phyloP scores from a whole-genome alignment of 2,113 vertebrate genomes.

The Atractosteus spatula region DNA sequence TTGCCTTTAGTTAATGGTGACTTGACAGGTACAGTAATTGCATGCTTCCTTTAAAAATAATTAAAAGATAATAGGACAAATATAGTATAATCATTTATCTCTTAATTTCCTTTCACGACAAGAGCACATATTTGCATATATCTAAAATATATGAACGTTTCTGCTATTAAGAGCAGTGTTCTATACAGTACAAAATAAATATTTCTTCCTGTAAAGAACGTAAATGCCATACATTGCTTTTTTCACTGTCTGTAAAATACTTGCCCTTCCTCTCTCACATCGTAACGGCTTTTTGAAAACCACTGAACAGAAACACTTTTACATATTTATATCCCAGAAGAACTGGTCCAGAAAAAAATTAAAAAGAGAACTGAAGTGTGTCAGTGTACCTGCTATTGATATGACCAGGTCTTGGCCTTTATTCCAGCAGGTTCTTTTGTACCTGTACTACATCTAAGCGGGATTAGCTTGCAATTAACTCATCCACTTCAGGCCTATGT shows the following conservation, averaged over 20 bases:
- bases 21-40: neutral
- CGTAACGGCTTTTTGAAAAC: neutral
- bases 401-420: no score
- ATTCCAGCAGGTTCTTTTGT: no score
- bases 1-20: slow-evolving; percentile 12
- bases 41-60: neutral
- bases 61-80: slow-evolving; percentile 15
- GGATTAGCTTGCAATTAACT: no score
- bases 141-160: neutral
- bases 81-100: neutral
- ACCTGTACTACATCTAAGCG: no score
- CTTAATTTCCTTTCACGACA: no score
- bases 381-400: no score
- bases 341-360: neutral
- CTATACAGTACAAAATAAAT: neutral
- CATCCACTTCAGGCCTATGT: no score
- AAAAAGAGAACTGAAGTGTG: no score
- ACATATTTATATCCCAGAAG: neutral
- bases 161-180: neutral
- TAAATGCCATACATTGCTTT: neutral
- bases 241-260: neutral
- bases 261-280: neutral
- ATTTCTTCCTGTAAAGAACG: neutral
- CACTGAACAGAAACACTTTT: neutral
- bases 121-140: neutral